These are phyloP conservation scores for Cyrtonyx montezumae DNA, from an alignment of 2,113 vertebrate genomes.

Conservation along the genomic window DNA sequence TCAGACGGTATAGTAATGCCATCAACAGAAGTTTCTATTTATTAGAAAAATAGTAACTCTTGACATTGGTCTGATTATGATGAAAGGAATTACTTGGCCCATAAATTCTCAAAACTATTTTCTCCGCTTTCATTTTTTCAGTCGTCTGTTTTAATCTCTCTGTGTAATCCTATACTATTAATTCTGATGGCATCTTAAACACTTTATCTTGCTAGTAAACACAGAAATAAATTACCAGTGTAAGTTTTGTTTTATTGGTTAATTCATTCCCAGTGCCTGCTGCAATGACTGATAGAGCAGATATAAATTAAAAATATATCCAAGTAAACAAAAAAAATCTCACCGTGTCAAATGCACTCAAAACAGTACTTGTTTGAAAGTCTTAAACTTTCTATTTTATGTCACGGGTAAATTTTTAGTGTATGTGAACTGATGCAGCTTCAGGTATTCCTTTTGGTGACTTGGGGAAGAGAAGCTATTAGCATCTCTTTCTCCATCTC, in stretches of 20 bases:
- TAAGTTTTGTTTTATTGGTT: not conserved
- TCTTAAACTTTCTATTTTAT: not conserved
- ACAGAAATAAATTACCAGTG: not conserved
- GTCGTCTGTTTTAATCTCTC: not conserved
- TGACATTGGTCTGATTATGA: not conserved
- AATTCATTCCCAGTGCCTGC: not conserved
- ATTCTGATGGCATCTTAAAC: not conserved
- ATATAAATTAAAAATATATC: not conserved
- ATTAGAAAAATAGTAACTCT: not conserved
- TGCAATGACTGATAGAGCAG: not conserved
- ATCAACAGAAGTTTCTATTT: not conserved
- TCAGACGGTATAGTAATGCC: not conserved
- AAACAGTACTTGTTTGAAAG: not conserved
- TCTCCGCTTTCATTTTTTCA: not conserved
- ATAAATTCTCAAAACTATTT: conserved; percentile 10
- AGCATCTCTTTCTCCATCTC: not conserved
- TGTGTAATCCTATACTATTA: not conserved
- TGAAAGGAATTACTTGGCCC: not conserved
- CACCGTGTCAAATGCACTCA: not conserved
- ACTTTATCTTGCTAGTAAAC: conserved; percentile 1
- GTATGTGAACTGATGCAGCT: not conserved
- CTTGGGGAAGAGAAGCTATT: not conserved
- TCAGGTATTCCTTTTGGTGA: not conserved
- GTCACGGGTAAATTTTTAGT: not conserved
- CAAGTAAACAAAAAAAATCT: not conserved